Base-by-base conservation (phyloP, 2,113 vertebrate genomes). In the Cepphus grylle region DNA sequence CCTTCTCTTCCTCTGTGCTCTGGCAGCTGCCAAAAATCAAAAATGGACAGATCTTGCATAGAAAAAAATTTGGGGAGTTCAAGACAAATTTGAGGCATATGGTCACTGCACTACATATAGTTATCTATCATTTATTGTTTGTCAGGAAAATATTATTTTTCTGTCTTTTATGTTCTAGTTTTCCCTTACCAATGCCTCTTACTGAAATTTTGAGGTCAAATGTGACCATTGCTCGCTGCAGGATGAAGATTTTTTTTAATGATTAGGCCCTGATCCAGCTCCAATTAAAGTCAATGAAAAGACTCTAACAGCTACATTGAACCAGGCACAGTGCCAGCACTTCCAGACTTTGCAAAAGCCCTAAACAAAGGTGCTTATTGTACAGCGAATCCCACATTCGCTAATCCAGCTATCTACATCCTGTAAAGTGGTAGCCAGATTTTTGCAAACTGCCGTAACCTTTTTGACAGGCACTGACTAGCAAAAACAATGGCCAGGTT, bases 251-350 rank as follows among this genome's bases (percentile, higher is more conserved):
- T 81, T 94, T 91, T 91, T 91, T 52, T 58, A 73, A 92, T 93
- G 79, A 94, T 96, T 77, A 93, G 89, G 87, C 91, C 58, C 29
- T 59, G 81, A 85, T 96, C 95, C 96, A 95, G 86, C 67, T 91
- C 91, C 93, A 96, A 91, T 96, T 96, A 96, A 96, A 95, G 84
- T 70, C 84, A 96, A 27, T 85, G 91, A 94, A 95, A 95, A 93
- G 91, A 55, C 62, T 82, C 62, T 94, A 89, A 94, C 83, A 94
- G 81, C 66, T 90, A 62, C 93, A 90, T 85, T 47, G 89, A 91
- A 87, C 17, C 11, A 91, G 93, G 84, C 83, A 42, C 22, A 16
- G 32, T 6, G 77, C 94, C 94, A 96, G 38, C 0, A 0, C 62
- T 87, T 61, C 81, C 86, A 97, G 89, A 82, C 73, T 94, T 77